Conservation (phyloP, 2,888 invertebrate species). For the Ophonus ardosiacus region DNA sequence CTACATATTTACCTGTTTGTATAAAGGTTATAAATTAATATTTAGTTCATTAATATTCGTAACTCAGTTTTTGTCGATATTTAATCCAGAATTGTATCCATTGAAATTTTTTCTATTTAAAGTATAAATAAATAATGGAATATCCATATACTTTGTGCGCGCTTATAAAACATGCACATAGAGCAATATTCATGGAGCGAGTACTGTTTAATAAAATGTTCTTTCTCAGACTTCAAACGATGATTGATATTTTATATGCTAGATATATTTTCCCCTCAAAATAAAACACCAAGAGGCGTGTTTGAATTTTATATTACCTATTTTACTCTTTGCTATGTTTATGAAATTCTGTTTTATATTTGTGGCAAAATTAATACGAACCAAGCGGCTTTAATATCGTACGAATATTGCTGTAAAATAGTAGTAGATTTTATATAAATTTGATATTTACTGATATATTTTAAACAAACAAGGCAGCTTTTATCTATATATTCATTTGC, state of each 20-base stretch:
- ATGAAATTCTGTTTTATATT: neutral
- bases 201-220: slow-evolving; percentile 36
- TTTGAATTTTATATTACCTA: slow-evolving; percentile 18
- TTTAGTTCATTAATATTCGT: neutral
- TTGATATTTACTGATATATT: no score
- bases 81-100: neutral
- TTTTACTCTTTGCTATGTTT: neutral
- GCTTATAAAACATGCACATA: slow-evolving; percentile 3
- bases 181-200: neutral
- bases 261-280: neutral
- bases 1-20: no score
- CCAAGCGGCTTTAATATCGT: no score
- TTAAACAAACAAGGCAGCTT: no score
- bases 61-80: neutral
- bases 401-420: no score
- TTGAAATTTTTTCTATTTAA: neutral
- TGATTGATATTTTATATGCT: neutral
- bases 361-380: no score
- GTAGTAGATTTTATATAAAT: no score
- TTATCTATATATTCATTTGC: no score
- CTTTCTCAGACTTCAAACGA: neutral
- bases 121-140: neutral
- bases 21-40: neutral
- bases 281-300: neutral
- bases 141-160: neutral